Percentiles rank a stretch among this genome's conserved stretches.
Evolutionary conservation across 2,888 invertebrate genomes (phyloP).

Genomic region (Lasioglossum morio): DNA sequence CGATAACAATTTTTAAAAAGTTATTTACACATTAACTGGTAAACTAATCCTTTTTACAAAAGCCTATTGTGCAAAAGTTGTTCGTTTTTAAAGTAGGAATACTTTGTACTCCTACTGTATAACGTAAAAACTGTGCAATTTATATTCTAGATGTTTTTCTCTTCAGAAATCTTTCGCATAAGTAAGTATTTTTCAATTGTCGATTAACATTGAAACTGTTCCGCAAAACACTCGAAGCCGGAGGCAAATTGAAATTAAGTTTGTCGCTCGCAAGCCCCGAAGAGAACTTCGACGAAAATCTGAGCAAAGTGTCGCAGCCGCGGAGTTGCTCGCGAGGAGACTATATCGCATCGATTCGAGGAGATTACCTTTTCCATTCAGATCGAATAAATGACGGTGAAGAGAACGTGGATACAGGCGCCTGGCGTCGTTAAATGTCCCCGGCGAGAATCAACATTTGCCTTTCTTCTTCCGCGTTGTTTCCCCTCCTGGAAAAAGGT

Average conservation of each 20-base stretch:
- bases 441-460: slow-evolving; percentile 58
- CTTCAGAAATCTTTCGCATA: neutral
- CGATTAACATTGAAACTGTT: no score
- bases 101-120: no score
- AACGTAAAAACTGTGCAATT: no score
- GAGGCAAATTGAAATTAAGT: neutral
- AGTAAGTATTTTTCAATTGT: no score
- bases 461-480: slow-evolving; percentile 42
- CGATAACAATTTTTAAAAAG: no score
- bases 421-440: slow-evolving; percentile 52
- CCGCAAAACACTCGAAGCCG: neutral
- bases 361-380: neutral
- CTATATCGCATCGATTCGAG: neutral
- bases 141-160: no score
- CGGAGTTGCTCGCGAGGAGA: neutral
- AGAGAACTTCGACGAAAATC: neutral
- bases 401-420: slow-evolving; percentile 24
- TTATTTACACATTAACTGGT: no score
- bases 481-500: neutral
- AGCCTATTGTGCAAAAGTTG: no score
- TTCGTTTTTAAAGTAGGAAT: no score
- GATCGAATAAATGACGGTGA: neutral
- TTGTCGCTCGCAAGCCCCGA: neutral
- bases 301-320: neutral
- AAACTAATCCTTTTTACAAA: no score